These are phyloP conservation scores for Myxocyprinus asiaticus DNA, from an alignment of 2,113 vertebrate genomes.

Conservation along the genomic window DNA sequence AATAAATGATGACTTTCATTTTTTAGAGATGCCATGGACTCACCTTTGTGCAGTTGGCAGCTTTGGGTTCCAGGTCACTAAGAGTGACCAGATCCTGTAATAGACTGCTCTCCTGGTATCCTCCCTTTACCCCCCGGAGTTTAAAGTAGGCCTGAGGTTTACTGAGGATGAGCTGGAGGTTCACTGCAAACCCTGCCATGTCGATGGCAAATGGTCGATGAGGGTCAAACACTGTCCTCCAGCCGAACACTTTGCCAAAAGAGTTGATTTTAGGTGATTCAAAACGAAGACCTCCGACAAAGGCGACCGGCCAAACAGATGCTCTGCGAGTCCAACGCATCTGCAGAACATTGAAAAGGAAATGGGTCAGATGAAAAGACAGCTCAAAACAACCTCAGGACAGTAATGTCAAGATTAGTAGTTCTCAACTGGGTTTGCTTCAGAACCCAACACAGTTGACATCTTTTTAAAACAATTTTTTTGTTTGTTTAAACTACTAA, in stretches of 20 bases:
- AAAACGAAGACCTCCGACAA: slow-evolving; percentile 82
- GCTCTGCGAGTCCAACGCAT: slow-evolving; percentile 85
- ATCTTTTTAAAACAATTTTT: too few relatives aligned
- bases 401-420: too few relatives aligned
- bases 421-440: too few relatives aligned
- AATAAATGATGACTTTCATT: too few relatives aligned
- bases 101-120: slow-evolving; percentile 86
- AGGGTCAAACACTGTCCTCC: slow-evolving; percentile 86
- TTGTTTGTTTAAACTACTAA: too few relatives aligned
- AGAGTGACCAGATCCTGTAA: slow-evolving; percentile 84
- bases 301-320: slow-evolving; percentile 87
- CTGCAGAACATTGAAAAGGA: slow-evolving; percentile 62
- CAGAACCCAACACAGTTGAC: too few relatives aligned
- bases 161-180: slow-evolving; percentile 79
- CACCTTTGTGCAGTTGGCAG: slow-evolving; percentile 87
- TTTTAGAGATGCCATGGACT: slow-evolving; percentile 30
- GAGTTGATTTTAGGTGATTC: slow-evolving; percentile 83
- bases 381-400: too few relatives aligned
- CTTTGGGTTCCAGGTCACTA: slow-evolving; percentile 83
- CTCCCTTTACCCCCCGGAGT: slow-evolving; percentile 83
- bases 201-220: slow-evolving; percentile 86
- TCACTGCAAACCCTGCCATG: slow-evolving; percentile 89
- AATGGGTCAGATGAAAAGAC: too few relatives aligned
- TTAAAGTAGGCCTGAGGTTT: slow-evolving; percentile 86
- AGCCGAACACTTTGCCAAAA: slow-evolving; percentile 83